Evolutionary conservation across 1,140 invertebrate species (phyloP), one percentile per base, ranked within the genome.

Genomic region (Drosophila lacteicornis): DNA sequence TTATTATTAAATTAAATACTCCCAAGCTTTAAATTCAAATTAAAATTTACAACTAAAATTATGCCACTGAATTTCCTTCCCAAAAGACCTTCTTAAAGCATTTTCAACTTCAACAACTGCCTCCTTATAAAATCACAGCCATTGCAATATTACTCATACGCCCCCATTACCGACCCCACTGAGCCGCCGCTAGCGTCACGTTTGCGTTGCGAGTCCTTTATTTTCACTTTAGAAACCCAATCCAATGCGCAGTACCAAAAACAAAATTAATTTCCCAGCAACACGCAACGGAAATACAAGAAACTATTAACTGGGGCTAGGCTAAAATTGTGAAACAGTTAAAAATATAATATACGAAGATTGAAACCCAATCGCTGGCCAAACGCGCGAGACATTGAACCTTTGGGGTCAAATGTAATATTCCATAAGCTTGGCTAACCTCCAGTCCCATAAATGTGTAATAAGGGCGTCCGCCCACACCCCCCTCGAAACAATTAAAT

Each of bases 61-160:
- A 4, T 15, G 30, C 3, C 6, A 1, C 6, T 9, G 8, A 8
- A 22, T 4, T 5, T 53, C 1, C 4, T 8, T 0, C 17, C 4
- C 7, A 3, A 61, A 15, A n/a, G 11, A 19, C 9, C 0, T 15
- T n/a, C 15, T 42, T 15, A 5, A 19, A 22, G 15, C 30, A 5
- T 30, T 3, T 53, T 38, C 1, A 17, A 6, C 42, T 30, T 27
- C 13, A 22, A 9, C 30, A 33, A 19, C 13, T 55, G 42, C 12
- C n/a, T 46, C 8, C 25, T n/a, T 43, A 45, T 43, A 27, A 66
- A 76, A 76, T 76, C 74, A 66, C 71, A 58, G 71, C 12, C 46
- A 58, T 57, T 42, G 62, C 53, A 53, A 76, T 76, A 76, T 76
- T 76, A 76, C 74, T 67, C 74, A 76, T 76, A 76, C 74, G 74